Base-by-base conservation (phyloP, 1,140 invertebrate genomes). In the Eciton burchellii region DNA sequence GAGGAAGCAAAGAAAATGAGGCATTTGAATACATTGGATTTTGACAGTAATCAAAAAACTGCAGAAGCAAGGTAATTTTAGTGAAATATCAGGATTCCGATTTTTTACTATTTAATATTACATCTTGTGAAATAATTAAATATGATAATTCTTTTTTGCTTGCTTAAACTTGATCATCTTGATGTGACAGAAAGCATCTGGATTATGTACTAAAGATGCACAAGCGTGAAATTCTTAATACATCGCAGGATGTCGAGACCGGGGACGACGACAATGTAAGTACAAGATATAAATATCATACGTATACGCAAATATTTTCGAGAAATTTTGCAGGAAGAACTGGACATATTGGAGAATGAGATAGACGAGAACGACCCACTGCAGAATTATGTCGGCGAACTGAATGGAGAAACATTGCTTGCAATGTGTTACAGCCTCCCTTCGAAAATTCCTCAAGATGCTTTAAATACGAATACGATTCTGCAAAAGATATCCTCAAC, bases 1-100 rank as follows among this genome's bases (percentile, higher is more conserved):
- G 93, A 95, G 63, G 94, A 95, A 81, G 95, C 95, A 3, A 94
- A 93, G 63, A 92, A 93, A 60, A 94, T 95, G 74, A 93, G 90
- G 16, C 88, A 93, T 29, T 89, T 89, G 35, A 84, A 89, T 9
- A 73, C 94, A 68, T 86, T 95, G 19, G 91, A 94, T 60, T 70
- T 94, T 85, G 94, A 94, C 76, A 91, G 94, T 11, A 93, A 94
- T 85, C 85, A 91, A 45, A 88, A 88, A 89, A 87, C 71, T 56
- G 89, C 79, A 16, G 91, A 92, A 74, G 82, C 89, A 56, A 91
- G 90, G 91, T 92, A 84, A 60, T 41, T 49, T 5, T 16, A 1
- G 35, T 1, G 35, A 62, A 74, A 62, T 62, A 74, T 62, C 5
- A 29, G 47, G 3, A 12, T 60, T 60, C n/a, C 21, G 16, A 63